These are phyloP conservation scores for Carettochelys insculpta DNA, from an alignment of 2,113 vertebrate species.

Conservation along the genomic window DNA sequence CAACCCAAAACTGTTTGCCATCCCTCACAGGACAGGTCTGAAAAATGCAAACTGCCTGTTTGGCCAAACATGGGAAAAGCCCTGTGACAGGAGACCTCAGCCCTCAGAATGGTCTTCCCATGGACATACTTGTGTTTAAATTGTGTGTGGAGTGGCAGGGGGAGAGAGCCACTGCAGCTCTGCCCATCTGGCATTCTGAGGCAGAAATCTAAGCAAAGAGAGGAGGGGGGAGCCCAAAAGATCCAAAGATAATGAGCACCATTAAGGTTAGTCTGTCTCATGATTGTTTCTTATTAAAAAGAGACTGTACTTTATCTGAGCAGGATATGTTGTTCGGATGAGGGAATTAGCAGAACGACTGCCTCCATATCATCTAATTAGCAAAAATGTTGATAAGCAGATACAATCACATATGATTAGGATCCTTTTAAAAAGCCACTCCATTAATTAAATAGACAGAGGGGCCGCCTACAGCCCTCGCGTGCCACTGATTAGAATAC, in stretches of 20 bases:
- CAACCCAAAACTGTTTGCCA: not conserved
- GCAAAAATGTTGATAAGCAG: slow-evolving; percentile 86
- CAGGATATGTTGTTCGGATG: slow-evolving; percentile 81
- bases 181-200: slow-evolving; percentile 52
- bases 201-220: slow-evolving; percentile 24
- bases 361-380: slow-evolving; percentile 88
- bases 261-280: slow-evolving; percentile 79
- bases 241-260: slow-evolving; percentile 76
- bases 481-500: slow-evolving; percentile 80
- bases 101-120: not conserved
- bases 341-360: slow-evolving; percentile 82
- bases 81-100: not conserved
- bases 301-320: slow-evolving; percentile 79
- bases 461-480: slow-evolving; percentile 79
- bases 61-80: not conserved
- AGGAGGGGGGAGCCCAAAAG: slow-evolving; percentile 55
- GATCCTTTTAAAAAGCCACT: slow-evolving; percentile 89
- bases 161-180: not conserved
- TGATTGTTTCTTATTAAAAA: slow-evolving; percentile 81
- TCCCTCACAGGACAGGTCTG: not conserved
- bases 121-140: fast-evolving
- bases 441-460: slow-evolving; percentile 88
- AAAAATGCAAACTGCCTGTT: not conserved
- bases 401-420: slow-evolving; percentile 87
- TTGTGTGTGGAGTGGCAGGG: not conserved